phyloP scores from a whole-genome alignment of 2,888 invertebrate genomes.

The Ecliptopera silaceata region DNA sequence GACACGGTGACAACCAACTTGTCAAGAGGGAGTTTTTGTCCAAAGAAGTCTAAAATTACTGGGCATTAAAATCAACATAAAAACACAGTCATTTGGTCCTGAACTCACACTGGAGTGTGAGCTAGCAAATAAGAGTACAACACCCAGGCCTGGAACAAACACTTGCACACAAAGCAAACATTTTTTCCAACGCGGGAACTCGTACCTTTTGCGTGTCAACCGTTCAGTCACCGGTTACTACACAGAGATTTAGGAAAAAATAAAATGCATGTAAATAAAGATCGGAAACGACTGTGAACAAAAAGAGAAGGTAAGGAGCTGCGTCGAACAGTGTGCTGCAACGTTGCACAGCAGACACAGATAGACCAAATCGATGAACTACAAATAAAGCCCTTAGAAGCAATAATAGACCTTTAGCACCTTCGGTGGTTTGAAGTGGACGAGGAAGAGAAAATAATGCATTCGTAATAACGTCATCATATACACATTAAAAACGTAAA shows the following conservation, averaged over 20 bases:
- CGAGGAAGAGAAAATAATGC: constrained; percentile 73
- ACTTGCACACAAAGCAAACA: not conserved
- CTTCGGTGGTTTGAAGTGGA: constrained; percentile 74
- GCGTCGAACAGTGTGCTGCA: constrained; percentile 9
- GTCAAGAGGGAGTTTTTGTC: constrained; percentile 30
- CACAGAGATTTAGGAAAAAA: not conserved
- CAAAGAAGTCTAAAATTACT: not conserved
- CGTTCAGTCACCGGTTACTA: not conserved
- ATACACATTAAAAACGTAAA: constrained; percentile 83
- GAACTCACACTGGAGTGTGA: not conserved
- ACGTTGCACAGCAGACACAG: constrained; percentile 26
- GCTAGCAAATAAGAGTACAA: not conserved
- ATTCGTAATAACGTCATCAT: constrained; percentile 72
- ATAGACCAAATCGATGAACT: constrained; percentile 40
- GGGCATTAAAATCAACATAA: not conserved
- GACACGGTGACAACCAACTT: constrained; percentile 49
- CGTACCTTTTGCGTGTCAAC: not conserved
- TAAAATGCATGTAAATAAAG: not conserved
- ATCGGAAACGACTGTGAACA: not conserved
- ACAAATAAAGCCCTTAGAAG: constrained; percentile 70
- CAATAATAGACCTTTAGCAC: constrained; percentile 82
- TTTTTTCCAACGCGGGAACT: not conserved
- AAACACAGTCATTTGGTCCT: not conserved
- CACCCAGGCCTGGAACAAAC: not conserved
- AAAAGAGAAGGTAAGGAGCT: constrained; percentile 4